phyloP scores from a whole-genome alignment of 2,888 invertebrate species.

The Leucoptera coffeella region DNA sequence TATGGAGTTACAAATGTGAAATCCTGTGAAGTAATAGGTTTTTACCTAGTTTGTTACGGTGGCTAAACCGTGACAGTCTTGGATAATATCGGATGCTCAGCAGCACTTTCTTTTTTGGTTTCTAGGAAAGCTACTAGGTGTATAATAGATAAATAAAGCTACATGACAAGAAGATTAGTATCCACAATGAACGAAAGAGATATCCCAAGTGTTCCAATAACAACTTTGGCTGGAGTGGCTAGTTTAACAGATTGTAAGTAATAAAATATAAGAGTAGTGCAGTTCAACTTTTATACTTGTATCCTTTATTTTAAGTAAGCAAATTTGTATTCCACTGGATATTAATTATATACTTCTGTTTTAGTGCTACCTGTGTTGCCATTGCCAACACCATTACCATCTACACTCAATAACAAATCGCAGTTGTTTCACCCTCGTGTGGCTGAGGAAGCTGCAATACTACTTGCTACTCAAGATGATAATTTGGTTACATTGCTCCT shows the following conservation, averaged over 20 bases:
- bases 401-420: conserved; percentile 85
- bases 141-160: conserved; percentile 14
- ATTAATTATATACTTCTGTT: too few species aligned
- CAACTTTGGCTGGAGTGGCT: conserved; percentile 95
- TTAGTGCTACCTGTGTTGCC: conserved; percentile 93
- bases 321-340: too few species aligned
- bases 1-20: too few species aligned
- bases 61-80: background rate
- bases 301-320: too few species aligned
- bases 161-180: conserved; percentile 5
- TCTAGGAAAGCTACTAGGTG: conserved; percentile 34
- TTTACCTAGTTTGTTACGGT: too few species aligned
- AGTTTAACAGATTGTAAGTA: conserved; percentile 91
- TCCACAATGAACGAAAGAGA: conserved; percentile 83
- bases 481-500: conserved; percentile 81
- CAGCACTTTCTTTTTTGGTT: conserved; percentile 27
- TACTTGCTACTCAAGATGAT: conserved; percentile 82
- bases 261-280: conserved; percentile 2
- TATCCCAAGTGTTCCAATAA: conserved; percentile 96
- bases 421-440: conserved; percentile 90
- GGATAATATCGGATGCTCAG: background rate
- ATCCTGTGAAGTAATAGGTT: too few species aligned
- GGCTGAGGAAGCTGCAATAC: conserved; percentile 88
- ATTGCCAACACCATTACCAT: conserved; percentile 86
- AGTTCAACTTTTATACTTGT: background rate